These are phyloP conservation scores for Halictus ligatus DNA, from an alignment of 2,888 invertebrate genomes.

Conservation along the genomic window DNA sequence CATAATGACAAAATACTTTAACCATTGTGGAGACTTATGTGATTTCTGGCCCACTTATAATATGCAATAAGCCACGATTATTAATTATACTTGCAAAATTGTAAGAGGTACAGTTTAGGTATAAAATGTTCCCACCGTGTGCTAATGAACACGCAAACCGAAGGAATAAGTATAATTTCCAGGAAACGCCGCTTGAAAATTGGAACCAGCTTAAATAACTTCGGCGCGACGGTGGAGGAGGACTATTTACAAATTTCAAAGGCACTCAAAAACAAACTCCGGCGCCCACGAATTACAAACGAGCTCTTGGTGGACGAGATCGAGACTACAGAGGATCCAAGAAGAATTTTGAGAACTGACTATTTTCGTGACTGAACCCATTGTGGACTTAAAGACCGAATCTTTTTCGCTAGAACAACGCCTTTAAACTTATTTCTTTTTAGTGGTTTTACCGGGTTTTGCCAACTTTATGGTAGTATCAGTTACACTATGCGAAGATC, in stretches of 20 bases:
- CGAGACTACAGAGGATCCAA: neutral
- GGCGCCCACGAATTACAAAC: neutral
- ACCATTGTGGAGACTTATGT: neutral
- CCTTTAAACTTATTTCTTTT: neutral
- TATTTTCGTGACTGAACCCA: too few relatives aligned
- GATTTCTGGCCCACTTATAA: neutral
- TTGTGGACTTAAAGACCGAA: too few relatives aligned
- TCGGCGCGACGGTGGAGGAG: neutral
- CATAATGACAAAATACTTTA: neutral
- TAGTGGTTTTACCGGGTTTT: neutral
- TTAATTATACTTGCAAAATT: slow-evolving; percentile 11
- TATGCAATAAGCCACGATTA: neutral
- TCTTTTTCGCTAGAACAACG: too few relatives aligned
- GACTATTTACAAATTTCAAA: neutral
- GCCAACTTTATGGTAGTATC: too few relatives aligned
- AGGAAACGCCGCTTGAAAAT: neutral
- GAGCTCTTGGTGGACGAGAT: neutral
- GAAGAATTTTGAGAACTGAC: neutral
- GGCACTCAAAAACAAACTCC: neutral
- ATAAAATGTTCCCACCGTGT: neutral
- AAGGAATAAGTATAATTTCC: neutral
- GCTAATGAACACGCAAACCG: neutral
- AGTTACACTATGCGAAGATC: too few relatives aligned
- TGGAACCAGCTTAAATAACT: neutral
- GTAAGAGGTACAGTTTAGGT: neutral